Evolutionary conservation across 1,140 invertebrate species (phyloP), one percentile per base, ranked within the genome.

Genomic region (Mycetomoellerius zeteki): DNA sequence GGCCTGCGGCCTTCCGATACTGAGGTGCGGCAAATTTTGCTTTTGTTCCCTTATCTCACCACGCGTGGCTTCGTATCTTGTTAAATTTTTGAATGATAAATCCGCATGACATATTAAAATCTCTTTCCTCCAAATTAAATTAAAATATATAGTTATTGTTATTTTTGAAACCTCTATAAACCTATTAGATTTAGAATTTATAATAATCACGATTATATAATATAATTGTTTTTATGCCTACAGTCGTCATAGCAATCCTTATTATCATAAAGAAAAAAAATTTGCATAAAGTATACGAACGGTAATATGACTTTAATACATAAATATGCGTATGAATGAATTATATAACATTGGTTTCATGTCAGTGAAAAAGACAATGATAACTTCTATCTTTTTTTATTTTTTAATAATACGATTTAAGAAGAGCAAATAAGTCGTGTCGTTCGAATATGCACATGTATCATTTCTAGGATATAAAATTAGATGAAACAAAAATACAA

Each of bases 1-100:
- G 93, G 93, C 88, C 92, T 93, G 92, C 91, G 91, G 90, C 92
- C 91, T 92, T 90, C 91, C 89, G 86, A 89, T 89, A 90, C 90
- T 87, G 54, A 85, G 84, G 69, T 60, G 37, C 86, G 84, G 81
- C 80, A 67, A 91, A 91, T 87, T 91, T 91, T 72, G 88, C 69
- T 54, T 71, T 24, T 64, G 7, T 64, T 14, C n/a, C 7, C 54
- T 52, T 24, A 47, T 75, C 37, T 21, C 56, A 54, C n/a, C 5
- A 47, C 43, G 8, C 43, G 19, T 52, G 8, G 5, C 27, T 43
- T 58, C 27, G 8, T 27, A 27, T 5, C 24, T 69, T 43, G 19
- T 73, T 33, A 47, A 60, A 75, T 84, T 75, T 75, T 75, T 21
- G 12, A 14, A 37, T 73, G 2, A 84, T 50, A 60, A 84, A 60